Conservation (phyloP, 1,140 invertebrate species). For the Zelostemma sp. region DNA sequence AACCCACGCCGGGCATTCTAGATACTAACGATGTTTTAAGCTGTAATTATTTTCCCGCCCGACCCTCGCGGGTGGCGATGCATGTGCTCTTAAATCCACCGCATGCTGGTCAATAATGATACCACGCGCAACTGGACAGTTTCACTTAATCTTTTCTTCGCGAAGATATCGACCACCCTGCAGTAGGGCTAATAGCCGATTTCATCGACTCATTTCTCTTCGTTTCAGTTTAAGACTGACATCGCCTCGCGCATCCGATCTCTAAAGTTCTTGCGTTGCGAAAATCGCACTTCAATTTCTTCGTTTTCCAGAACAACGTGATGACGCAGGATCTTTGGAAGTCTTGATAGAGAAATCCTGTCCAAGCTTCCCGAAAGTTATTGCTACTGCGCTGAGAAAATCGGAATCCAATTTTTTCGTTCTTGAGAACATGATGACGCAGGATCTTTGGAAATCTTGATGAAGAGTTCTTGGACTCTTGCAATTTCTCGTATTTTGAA, state of each 20-base stretch:
- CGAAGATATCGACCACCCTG: conserved; percentile 6
- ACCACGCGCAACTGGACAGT: conserved; percentile 13
- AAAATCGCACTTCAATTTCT: no score
- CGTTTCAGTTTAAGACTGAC: neutral
- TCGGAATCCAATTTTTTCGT: no score
- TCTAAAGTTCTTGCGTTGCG: no score
- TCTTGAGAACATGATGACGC: no score
- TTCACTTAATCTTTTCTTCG: conserved; percentile 16
- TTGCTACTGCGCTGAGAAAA: no score
- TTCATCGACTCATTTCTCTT: conserved; percentile 15
- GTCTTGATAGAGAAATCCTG: no score
- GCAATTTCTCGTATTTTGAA: no score
- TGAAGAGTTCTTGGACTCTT: no score
- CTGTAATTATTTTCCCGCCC: conserved; percentile 64
- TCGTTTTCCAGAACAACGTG: no score
- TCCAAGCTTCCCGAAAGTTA: no score
- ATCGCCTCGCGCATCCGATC: neutral
- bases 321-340: no score
- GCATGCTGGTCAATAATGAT: conserved; percentile 32
- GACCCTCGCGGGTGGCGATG: conserved; percentile 42
- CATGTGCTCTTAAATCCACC: conserved; percentile 25
- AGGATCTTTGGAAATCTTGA: no score
- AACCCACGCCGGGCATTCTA: conserved; percentile 50
- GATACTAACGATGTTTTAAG: conserved; percentile 65
- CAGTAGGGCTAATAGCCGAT: conserved; percentile 6